A percentile compares a stretch with the other conserved stretches of the same genome.
Evolutionary conservation across 2,888 invertebrate species (phyloP).

Genomic region (Rhamphomyia laevipes): DNA sequence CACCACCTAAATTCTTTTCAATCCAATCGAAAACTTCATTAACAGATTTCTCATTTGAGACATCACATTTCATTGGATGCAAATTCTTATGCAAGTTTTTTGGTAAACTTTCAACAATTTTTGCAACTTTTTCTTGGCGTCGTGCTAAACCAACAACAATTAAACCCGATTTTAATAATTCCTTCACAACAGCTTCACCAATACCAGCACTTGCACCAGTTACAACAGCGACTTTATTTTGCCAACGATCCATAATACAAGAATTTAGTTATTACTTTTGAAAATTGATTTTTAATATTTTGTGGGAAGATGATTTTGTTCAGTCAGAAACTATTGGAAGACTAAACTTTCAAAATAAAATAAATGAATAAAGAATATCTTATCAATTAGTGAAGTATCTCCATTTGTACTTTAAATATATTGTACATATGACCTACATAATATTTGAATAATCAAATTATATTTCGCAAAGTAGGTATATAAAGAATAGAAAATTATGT

Average conservation of each 20-base stretch:
- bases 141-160: slow-evolving; percentile 45
- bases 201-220: slow-evolving; percentile 54
- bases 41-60: slow-evolving; percentile 43
- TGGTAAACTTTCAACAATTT: slow-evolving; percentile 19
- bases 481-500: too few relatives aligned
- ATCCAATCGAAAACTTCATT: slow-evolving; percentile 40
- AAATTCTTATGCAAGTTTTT: slow-evolving; percentile 22
- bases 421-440: too few relatives aligned
- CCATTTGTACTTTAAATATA: too few relatives aligned
- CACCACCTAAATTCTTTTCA: slow-evolving; percentile 40
- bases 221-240: slow-evolving; percentile 47
- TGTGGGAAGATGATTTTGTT: too few relatives aligned
- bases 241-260: slow-evolving; percentile 44
- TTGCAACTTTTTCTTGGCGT: slow-evolving; percentile 37
- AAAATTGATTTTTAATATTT: too few relatives aligned
- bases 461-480: too few relatives aligned
- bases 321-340: too few relatives aligned
- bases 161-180: slow-evolving; percentile 40
- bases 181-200: slow-evolving; percentile 40
- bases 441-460: too few relatives aligned
- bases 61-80: slow-evolving; percentile 39
- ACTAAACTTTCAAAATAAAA: too few relatives aligned
- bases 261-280: too few relatives aligned
- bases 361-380: too few relatives aligned
- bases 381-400: slow-evolving; percentile 42